phyloP scores from a whole-genome alignment of 1,140 invertebrate genomes.

The Augochlora pura region DNA sequence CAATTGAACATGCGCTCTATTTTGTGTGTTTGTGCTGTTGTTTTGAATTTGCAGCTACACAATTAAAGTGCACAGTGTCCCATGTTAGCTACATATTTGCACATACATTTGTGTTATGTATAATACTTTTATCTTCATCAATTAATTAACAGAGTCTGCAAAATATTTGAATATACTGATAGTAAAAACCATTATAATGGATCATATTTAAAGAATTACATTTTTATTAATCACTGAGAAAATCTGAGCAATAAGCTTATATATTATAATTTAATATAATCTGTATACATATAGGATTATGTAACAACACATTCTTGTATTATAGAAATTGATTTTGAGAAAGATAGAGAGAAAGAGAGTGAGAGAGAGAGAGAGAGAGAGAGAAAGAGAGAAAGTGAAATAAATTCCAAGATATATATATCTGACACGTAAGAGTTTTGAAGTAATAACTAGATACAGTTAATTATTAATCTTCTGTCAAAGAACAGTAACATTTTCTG shows the following conservation, averaged over 20 bases:
- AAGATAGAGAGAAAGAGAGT: no score
- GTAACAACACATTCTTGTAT: slow-evolving; percentile 32
- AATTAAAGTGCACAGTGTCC: slow-evolving; percentile 63
- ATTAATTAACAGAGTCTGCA: not conserved
- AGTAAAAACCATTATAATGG: not conserved
- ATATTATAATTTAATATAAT: slow-evolving; percentile 19
- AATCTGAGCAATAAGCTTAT: slow-evolving; percentile 8
- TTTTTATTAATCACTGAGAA: not conserved
- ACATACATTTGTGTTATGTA: slow-evolving; percentile 43
- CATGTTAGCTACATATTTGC: slow-evolving; percentile 55
- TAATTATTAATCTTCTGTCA: not conserved
- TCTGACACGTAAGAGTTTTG: slow-evolving; percentile 81
- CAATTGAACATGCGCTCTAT: slow-evolving; percentile 76
- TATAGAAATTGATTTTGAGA: slow-evolving; percentile 18
- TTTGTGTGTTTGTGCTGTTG: slow-evolving; percentile 65
- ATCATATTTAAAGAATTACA: not conserved
- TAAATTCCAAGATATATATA: slow-evolving; percentile 58
- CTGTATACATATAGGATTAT: no score
- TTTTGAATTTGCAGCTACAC: slow-evolving; percentile 60
- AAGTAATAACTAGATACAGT: slow-evolving; percentile 50
- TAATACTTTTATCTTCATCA: slow-evolving; percentile 38
- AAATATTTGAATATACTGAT: no score
- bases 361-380: no score
- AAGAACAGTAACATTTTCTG: not conserved
- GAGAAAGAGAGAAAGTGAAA: no score